Percentiles rank a stretch among this genome's conserved stretches.
phyloP scores from a whole-genome alignment of 92 coral and sea anemone genomes.

The Blastomussa wellsi region DNA sequence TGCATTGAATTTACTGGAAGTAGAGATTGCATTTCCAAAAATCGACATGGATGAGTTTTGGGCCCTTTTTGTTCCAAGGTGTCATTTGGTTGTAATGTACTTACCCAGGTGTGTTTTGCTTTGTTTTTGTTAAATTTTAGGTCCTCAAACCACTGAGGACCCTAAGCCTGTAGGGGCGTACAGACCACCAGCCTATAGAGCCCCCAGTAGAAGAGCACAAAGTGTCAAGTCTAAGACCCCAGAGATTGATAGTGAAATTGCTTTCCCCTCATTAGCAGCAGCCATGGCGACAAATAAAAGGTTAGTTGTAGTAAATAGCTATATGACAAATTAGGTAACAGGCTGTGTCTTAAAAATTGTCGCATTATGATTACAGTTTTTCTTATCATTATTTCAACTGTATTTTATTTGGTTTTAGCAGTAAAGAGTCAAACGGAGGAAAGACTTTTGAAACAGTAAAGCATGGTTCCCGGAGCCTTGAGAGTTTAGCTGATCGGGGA shows the following conservation, averaged over 20 bases:
- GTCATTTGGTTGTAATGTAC: not conserved
- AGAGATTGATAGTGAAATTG: slow-evolving; percentile 92
- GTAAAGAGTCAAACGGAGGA: slow-evolving; percentile 75
- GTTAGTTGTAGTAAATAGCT: slow-evolving; percentile 35
- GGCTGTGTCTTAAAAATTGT: not conserved
- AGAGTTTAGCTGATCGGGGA: slow-evolving; percentile 77
- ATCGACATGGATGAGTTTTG: too few species aligned
- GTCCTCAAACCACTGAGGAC: slow-evolving; percentile 43
- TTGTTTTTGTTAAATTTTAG: slow-evolving; percentile 1
- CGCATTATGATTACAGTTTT: not conserved
- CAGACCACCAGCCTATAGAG: slow-evolving; percentile 88
- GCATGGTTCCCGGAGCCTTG: slow-evolving; percentile 85
- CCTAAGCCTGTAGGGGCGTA: slow-evolving; percentile 83
- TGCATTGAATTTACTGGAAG: too few species aligned
- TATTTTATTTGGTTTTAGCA: slow-evolving; percentile 34
- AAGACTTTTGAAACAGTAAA: slow-evolving; percentile 85
- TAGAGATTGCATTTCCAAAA: too few species aligned
- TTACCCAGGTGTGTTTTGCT: not conserved
- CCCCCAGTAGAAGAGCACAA: slow-evolving; percentile 63
- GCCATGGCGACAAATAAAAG: slow-evolving; percentile 76
- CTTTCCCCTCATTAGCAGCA: slow-evolving; percentile 88
- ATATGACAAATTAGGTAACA: not conserved
- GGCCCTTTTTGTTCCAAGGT: too few species aligned
- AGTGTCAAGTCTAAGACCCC: slow-evolving; percentile 74
- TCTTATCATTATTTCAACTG: not conserved